Base-by-base conservation (phyloP, 2,888 invertebrate genomes). In the Drosophila atroscutellata region DNA sequence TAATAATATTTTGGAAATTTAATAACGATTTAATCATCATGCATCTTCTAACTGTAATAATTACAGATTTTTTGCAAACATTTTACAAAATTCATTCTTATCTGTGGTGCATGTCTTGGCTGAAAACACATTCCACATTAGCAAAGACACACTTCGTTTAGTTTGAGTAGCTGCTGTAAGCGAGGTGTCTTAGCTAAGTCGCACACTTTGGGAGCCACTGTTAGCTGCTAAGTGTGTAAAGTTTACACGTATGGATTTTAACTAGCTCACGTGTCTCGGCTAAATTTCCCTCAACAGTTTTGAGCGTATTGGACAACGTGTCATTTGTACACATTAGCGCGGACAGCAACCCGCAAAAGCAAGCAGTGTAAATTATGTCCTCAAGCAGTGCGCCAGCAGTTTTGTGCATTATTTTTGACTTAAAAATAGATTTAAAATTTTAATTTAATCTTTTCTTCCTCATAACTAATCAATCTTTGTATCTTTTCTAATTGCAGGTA, bases 401-500 rank as follows among this genome's bases (percentile, higher is more conserved):
- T n/a, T n/a, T 28, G 34, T 9, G 24, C 4, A 0, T 26, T n/a
- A n/a, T 20, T 61, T 55, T 5, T 1, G 28, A 47, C 39, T 32
- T 2, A 5, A 36, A 11, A 28, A 32, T 20, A 18, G 0, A 5
- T 39, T 15, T 3, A n/a, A 34, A 37, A 28, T 1, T 28, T 37
- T 0, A 7, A 8, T 0, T 30, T 9, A n/a, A 5, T 61, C 50
- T 57, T 24, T 13, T 5, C 18, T 8, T 3, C 4, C 18, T 28
- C 13, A 7, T 3, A 45, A 58, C 15, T 58, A 37, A 72, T 37
- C 11, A 36, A 45, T 11, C n/a, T 20, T 30, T 62, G 1, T 37
- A 11, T 8, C 30, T 26, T 67, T 37, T 34, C 45, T 59, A 18
- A 42, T 83, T 84, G 0, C 74, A 84, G 84, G 84, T 84, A 88